These are phyloP conservation scores for Thera britannica DNA, from an alignment of 2,888 invertebrate genomes.

Conservation along the genomic window DNA sequence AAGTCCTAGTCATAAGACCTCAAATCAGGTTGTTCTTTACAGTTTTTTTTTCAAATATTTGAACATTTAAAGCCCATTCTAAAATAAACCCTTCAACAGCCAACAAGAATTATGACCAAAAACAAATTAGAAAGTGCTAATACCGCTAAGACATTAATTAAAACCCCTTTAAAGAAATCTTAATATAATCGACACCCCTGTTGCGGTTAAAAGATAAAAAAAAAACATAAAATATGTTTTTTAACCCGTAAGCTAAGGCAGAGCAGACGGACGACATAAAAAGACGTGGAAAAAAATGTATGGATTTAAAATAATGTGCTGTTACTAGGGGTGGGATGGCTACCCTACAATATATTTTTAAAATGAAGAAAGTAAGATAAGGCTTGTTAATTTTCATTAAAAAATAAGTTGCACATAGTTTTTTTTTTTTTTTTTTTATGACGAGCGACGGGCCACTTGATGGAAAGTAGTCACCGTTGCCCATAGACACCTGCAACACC, in stretches of 20 bases:
- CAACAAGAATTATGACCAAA: constrained; percentile 22
- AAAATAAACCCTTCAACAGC: constrained; percentile 36
- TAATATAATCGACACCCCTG: constrained; percentile 56
- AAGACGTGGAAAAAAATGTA: constrained; percentile 48
- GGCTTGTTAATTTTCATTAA: background rate
- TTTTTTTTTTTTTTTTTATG: no score
- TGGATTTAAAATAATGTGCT: constrained; percentile 25
- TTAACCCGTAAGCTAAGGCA: constrained; percentile 43
- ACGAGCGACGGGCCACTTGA: no score
- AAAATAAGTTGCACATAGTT: background rate
- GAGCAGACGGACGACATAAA: constrained; percentile 47
- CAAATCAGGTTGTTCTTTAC: no score
- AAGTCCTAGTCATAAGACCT: no score
- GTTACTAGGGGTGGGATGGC: constrained; percentile 14
- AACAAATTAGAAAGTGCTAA: constrained; percentile 64
- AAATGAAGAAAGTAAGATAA: background rate
- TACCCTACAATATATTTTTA: constrained; percentile 4
- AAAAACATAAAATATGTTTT: constrained; percentile 52
- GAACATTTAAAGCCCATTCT: background rate
- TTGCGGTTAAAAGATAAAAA: constrained; percentile 41
- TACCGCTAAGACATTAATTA: constrained; percentile 60
- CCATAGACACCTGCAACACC: no score
- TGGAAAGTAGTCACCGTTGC: no score
- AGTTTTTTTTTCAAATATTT: background rate
- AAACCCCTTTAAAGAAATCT: constrained; percentile 45